phyloP scores from a whole-genome alignment of 2,113 vertebrate genomes.

The Noturus placidus region DNA sequence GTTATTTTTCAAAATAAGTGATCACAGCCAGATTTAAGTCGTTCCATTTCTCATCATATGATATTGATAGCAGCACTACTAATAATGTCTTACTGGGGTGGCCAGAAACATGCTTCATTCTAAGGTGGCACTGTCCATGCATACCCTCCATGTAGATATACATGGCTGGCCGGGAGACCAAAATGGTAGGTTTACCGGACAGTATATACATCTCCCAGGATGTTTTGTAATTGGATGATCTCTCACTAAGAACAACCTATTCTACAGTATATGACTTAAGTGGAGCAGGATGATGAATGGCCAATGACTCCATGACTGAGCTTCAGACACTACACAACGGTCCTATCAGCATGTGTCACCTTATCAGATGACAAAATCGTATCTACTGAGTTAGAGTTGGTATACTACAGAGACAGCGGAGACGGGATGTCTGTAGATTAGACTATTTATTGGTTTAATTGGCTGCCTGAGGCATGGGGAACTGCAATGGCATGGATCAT shows the following conservation, averaged over 20 bases:
- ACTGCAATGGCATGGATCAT: constrained; percentile 21
- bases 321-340: background rate
- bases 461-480: constrained; percentile 20
- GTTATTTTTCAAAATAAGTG: background rate
- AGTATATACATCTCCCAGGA: constrained; percentile 8
- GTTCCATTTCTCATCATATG: background rate
- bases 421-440: constrained; percentile 30
- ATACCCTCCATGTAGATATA: background rate
- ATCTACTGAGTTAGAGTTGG: constrained; percentile 10
- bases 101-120: background rate
- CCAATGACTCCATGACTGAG: background rate
- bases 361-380: constrained; percentile 6
- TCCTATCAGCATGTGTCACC: background rate
- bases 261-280: constrained; percentile 2
- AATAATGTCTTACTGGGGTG: background rate
- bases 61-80: background rate
- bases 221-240: constrained; percentile 6
- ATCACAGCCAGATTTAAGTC: background rate
- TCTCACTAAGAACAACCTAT: background rate
- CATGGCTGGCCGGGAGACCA: background rate
- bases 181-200: constrained; percentile 19
- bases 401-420: constrained; percentile 11
- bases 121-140: background rate
- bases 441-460: constrained; percentile 21
- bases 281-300: constrained; percentile 15